Percentiles rank a stretch among this genome's conserved stretches.
phyloP scores from a whole-genome alignment of 2,113 vertebrate species.

The Entomyzon cyanotis region DNA sequence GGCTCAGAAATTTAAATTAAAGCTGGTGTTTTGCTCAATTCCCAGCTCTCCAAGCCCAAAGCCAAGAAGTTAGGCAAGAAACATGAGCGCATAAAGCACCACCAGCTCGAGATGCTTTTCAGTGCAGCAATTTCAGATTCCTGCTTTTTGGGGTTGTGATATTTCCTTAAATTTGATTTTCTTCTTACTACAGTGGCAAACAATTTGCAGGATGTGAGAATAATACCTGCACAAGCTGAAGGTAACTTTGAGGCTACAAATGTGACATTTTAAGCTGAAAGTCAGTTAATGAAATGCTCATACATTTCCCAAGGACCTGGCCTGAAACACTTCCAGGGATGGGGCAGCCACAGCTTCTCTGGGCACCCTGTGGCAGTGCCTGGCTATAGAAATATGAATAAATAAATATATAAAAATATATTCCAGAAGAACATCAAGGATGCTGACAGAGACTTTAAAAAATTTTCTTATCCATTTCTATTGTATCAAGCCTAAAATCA shows the following conservation, averaged over 20 bases:
- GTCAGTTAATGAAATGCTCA: not conserved
- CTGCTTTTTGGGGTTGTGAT: not conserved
- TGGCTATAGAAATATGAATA: not conserved
- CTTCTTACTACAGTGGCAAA: not conserved
- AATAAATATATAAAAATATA: not conserved
- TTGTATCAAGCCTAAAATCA: not conserved
- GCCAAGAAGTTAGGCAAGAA: not conserved
- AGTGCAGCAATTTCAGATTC: not conserved
- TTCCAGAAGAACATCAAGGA: not conserved
- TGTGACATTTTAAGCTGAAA: not conserved
- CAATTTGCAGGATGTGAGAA: not conserved
- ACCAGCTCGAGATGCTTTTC: not conserved
- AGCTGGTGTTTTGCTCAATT: not conserved
- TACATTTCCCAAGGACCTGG: not conserved
- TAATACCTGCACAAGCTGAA: not conserved
- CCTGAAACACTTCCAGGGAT: not conserved
- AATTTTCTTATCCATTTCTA: not conserved
- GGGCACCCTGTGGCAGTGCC: not conserved
- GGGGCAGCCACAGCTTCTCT: not conserved
- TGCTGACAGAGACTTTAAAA: not conserved
- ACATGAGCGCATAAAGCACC: not conserved
- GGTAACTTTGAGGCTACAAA: not conserved
- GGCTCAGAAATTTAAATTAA: not conserved
- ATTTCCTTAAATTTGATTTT: not conserved
- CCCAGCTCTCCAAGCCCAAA: not conserved